Evolutionary conservation across 53 echinoderm and acorn worm genomes (phyloP), one percentile per base, ranked within the genome.

Genomic region (Paracentrotus lividus): DNA sequence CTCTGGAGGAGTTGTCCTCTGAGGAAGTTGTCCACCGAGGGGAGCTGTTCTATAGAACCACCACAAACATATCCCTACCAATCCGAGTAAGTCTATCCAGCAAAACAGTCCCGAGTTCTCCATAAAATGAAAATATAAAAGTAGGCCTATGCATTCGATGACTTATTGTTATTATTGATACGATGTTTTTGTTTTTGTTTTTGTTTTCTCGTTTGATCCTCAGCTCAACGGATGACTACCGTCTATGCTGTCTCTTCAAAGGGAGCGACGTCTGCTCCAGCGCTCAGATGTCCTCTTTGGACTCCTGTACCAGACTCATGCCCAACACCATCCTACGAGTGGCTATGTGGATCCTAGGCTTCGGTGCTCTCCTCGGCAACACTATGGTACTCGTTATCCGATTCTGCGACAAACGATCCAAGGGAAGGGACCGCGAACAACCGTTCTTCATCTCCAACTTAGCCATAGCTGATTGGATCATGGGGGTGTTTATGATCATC

Each of bases 401-500:
- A 32, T 85, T 65, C 33, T 51, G 69, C 29, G 40, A 90, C 24
- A 78, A 84, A 61, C 54, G 42, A 16, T 60, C 77, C 8, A 85
- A 91, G 1, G 59, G 69, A 65, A 24, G 85, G 18, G 21, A 26
- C 20, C 81, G 26, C 12, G 91, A 90, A 15, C 95, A 95, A 51
- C 75, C 77, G 40, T 90, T 96, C 32, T 92, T 96, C 77, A 95
- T 96, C 55, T 40, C 91, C 24, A 96, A 96, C 58, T 64, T 96
- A 23, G 96, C 96, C 84, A 85, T 96, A 14, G 87, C 96, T 34
- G 96, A 96, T 77, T 91, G 93, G 34, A 72, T 95, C 49, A 96
- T 96, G 96, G 96, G 96, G 26, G 58, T 96, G 9, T 96, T 95
- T 72, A 96, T 96, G 96, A 76, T 96, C 32, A 95, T 96, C 56